Evolutionary conservation across 2,113 vertebrate species (phyloP), one percentile per base, ranked within the genome.

Genomic region (Ceyx margarethae): DNA sequence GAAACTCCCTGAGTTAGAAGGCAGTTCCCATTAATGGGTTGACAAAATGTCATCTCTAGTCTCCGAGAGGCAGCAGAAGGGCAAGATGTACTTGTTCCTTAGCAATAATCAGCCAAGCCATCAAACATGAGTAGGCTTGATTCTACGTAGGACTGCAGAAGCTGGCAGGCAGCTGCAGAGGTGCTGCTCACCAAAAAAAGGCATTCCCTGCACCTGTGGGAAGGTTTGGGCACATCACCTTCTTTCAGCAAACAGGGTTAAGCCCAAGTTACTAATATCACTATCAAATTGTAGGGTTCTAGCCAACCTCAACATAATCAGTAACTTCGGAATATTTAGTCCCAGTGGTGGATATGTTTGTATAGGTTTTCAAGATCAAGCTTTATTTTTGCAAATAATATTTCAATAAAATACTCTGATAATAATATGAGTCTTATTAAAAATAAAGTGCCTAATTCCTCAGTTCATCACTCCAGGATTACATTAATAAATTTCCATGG

Each of bases 1-100:
- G 90, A 40, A 86, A 51, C 64, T 6, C 12, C 65, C 76, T 46
- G 85, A 79, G 75, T 50, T 65, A 78, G 80, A 83, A 93, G 51
- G n/a, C 48, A 92, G 68, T 15, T 95, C 80, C 77, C 72, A 71
- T 92, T 85, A 80, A 16, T 1, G 2, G 22, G 35, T 2, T 93
- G 90, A 87, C 56, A 93, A 85, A 96, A 71, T 81, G 21, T 69
- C 87, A 74, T 58, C 33, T 85, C 37, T 72, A 76, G 42, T 77
- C 74, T 90, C 40, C 1, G 2, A 48, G 50, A 8, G 0, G 35
- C 57, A 64, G 46, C 2, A 0, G 29, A 71, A 81, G 43, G 48
- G 46, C 0, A 4, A 90, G 56, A 62, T 21, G 21, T 19, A 79
- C 83, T 42, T 33, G 18, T 23, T 66, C 31, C 37, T 72, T 4